phyloP scores from a whole-genome alignment of 2,113 vertebrate species.

The Trachemys scripta region DNA sequence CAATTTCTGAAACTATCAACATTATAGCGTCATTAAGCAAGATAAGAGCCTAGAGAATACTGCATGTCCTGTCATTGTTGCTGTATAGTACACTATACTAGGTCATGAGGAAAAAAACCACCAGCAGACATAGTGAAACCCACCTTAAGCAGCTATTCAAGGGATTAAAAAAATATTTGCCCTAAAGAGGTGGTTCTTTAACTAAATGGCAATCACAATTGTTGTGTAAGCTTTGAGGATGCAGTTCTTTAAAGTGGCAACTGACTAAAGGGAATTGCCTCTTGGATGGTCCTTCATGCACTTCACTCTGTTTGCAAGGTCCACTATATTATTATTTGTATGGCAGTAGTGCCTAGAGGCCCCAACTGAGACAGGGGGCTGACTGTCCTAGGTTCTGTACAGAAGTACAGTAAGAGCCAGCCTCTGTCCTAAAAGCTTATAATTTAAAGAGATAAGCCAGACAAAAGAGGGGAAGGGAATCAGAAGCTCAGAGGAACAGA shows the following conservation, averaged over 20 bases:
- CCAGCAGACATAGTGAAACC: background rate
- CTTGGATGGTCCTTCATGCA: background rate
- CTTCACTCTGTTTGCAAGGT: background rate
- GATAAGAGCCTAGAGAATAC: background rate
- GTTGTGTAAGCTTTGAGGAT: background rate
- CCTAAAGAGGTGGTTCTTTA: background rate
- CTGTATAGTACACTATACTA: accelerated
- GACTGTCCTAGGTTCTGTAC: background rate
- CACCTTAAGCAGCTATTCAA: background rate
- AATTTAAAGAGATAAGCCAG: background rate
- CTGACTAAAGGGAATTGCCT: background rate
- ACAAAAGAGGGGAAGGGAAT: background rate
- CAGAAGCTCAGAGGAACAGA: background rate
- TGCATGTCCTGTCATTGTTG: background rate
- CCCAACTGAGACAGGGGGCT: background rate
- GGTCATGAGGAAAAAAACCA: background rate
- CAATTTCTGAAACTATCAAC: slow-evolving; percentile 84
- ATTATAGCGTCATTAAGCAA: slow-evolving; percentile 14
- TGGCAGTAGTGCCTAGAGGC: background rate
- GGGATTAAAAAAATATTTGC: no score
- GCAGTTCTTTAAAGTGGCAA: background rate
- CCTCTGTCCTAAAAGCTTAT: background rate
- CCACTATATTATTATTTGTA: background rate
- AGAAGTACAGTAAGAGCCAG: background rate
- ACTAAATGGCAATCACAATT: background rate